Conservation (phyloP, 1,140 invertebrate species). For the Lasaia peninsularis region DNA sequence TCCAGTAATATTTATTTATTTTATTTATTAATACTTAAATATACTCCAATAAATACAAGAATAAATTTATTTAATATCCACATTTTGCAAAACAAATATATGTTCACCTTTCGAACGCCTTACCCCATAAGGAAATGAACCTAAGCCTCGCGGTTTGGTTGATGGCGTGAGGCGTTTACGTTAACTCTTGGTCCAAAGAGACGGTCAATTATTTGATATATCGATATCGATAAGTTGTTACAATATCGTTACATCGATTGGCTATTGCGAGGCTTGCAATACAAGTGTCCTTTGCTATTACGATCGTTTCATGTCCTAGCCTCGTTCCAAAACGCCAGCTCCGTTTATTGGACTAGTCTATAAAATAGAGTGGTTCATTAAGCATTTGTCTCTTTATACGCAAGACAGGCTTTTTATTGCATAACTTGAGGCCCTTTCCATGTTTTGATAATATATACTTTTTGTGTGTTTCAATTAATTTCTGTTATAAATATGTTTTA, state of each 20-base stretch:
- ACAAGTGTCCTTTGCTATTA: slow-evolving; percentile 68
- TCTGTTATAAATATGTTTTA: slow-evolving; percentile 2
- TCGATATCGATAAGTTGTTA: too few species aligned
- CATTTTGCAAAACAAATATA: too few species aligned
- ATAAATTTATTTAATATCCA: too few species aligned
- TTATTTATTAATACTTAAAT: too few species aligned
- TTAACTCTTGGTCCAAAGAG: too few species aligned
- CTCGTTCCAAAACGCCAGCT: slow-evolving; percentile 51
- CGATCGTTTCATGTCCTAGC: slow-evolving; percentile 43
- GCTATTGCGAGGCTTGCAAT: slow-evolving; percentile 23
- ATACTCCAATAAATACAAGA: too few species aligned
- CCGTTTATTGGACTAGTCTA: slow-evolving; percentile 59
- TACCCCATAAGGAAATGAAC: too few species aligned
- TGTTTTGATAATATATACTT: slow-evolving; percentile 11
- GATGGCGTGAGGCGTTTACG: too few species aligned
- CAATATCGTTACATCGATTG: not conserved
- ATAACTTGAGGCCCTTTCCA: slow-evolving; percentile 39
- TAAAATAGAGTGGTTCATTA: slow-evolving; percentile 72
- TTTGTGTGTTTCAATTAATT: slow-evolving; percentile 5
- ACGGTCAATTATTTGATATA: too few species aligned
- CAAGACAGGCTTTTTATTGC: slow-evolving; percentile 53
- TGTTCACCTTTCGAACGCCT: too few species aligned
- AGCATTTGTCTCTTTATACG: slow-evolving; percentile 46
- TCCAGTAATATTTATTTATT: too few species aligned
- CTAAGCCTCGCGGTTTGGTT: too few species aligned